These are phyloP conservation scores for Brachyrhaphis roseni DNA, from an alignment of 2,797 vertebrate genomes.

Conservation along the genomic window DNA sequence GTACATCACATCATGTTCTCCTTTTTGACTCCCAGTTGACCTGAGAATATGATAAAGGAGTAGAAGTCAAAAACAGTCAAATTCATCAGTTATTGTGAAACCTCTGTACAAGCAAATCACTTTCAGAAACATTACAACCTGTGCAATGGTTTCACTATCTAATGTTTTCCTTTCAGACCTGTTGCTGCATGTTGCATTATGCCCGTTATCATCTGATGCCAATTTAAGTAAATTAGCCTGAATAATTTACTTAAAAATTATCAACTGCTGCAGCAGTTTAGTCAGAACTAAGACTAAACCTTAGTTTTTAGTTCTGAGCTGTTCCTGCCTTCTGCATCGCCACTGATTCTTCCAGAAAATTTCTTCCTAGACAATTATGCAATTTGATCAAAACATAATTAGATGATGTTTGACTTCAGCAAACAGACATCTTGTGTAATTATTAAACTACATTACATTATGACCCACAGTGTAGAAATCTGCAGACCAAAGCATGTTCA, in stretches of 20 bases:
- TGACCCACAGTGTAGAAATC: background rate
- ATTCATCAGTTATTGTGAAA: background rate
- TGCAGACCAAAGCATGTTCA: background rate
- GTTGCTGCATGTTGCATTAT: background rate
- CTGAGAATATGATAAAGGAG: background rate
- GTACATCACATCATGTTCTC: too few relatives aligned
- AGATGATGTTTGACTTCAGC: constrained; percentile 21
- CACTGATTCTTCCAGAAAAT: constrained; percentile 5
- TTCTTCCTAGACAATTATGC: background rate
- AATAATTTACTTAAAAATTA: too few relatives aligned
- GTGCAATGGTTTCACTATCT: background rate
- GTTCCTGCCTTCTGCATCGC: background rate
- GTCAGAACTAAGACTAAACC: too few relatives aligned
- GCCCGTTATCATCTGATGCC: background rate
- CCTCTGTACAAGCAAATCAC: background rate
- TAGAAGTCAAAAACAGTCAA: background rate
- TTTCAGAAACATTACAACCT: background rate
- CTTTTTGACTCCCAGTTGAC: background rate
- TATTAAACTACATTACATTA: constrained; percentile 16
- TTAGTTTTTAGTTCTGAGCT: background rate
- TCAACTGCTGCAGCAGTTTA: too few relatives aligned
- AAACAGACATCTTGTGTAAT: constrained; percentile 21
- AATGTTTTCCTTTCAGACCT: constrained; percentile 1
- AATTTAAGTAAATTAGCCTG: constrained; percentile 2
- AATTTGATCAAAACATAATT: constrained; percentile 19